Conservation (phyloP, 1,140 invertebrate genomes). For the Drosophila elegans region DNA sequence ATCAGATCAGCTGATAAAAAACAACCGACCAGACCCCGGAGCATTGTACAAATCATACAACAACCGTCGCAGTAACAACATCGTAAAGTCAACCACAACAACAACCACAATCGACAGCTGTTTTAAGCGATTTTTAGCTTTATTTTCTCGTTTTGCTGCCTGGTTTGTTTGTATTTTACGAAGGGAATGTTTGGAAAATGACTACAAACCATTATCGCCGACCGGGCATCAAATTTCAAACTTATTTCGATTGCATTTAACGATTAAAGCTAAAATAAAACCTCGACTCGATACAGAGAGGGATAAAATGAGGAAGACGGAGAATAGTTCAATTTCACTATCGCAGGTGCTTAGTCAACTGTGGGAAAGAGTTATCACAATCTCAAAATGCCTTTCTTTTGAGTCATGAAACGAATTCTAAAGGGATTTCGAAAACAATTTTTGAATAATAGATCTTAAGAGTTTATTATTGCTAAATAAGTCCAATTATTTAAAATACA, state of each 20-base stretch:
- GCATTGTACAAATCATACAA: slow-evolving; percentile 78
- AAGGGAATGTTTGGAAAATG: slow-evolving; percentile 68
- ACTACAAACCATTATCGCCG: slow-evolving; percentile 76
- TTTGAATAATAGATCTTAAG: no score
- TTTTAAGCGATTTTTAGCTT: slow-evolving; percentile 52
- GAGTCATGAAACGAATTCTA: no score
- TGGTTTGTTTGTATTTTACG: slow-evolving; percentile 26
- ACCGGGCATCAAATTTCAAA: slow-evolving; percentile 68
- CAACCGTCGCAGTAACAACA: slow-evolving; percentile 46
- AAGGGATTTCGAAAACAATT: no score
- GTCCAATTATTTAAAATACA: no score
- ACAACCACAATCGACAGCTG: slow-evolving; percentile 59
- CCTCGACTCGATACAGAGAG: slow-evolving; percentile 6
- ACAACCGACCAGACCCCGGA: slow-evolving; percentile 50
- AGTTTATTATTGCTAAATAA: no score
- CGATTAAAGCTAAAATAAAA: slow-evolving; percentile 53
- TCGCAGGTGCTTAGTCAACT: slow-evolving; percentile 40
- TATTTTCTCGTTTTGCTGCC: slow-evolving; percentile 39
- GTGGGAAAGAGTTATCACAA: slow-evolving; percentile 25
- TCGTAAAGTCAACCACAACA: slow-evolving; percentile 33
- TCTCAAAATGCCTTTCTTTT: no score
- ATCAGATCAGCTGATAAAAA: slow-evolving; percentile 81
- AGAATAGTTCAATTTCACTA: slow-evolving; percentile 4
- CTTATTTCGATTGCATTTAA: slow-evolving; percentile 65
- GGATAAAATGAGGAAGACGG: neutral